Conservation (phyloP, 2,888 invertebrate genomes). For the Xylophagus ater region DNA sequence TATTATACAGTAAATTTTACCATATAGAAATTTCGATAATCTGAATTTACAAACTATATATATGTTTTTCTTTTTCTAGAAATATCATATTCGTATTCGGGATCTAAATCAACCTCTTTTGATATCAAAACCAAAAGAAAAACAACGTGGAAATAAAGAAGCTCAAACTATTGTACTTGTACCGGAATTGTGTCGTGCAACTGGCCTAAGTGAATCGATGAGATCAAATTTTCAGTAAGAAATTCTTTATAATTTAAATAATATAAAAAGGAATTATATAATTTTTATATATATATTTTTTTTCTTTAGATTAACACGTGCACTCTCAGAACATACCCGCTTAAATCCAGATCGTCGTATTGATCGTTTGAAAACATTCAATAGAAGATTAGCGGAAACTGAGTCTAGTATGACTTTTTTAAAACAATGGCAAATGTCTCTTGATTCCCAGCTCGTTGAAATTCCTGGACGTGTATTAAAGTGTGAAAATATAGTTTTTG, state of each 20-base stretch:
- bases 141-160: conserved; percentile 58
- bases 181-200: conserved; percentile 77
- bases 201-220: conserved; percentile 67
- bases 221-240: conserved; percentile 51
- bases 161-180: conserved; percentile 57
- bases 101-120: conserved; percentile 66
- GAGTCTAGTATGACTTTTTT: conserved; percentile 49
- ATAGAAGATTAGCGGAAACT: conserved; percentile 46
- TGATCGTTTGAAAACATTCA: conserved; percentile 55
- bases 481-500: conserved; percentile 51
- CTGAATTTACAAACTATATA: not conserved
- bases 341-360: conserved; percentile 63
- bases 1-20: conserved; percentile 44
- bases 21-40: not conserved
- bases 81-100: conserved; percentile 55
- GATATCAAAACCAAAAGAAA: conserved; percentile 54
- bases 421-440: conserved; percentile 56
- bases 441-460: conserved; percentile 50
- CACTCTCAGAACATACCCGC: conserved; percentile 63
- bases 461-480: conserved; percentile 57
- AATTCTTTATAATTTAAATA: conserved; percentile 24
- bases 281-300: too few species aligned
- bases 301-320: conserved; percentile 48
- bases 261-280: not conserved
- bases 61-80: conserved; percentile 35